These are phyloP conservation scores for Tenthredo notha DNA, from an alignment of 2,888 invertebrate species.

Conservation along the genomic window DNA sequence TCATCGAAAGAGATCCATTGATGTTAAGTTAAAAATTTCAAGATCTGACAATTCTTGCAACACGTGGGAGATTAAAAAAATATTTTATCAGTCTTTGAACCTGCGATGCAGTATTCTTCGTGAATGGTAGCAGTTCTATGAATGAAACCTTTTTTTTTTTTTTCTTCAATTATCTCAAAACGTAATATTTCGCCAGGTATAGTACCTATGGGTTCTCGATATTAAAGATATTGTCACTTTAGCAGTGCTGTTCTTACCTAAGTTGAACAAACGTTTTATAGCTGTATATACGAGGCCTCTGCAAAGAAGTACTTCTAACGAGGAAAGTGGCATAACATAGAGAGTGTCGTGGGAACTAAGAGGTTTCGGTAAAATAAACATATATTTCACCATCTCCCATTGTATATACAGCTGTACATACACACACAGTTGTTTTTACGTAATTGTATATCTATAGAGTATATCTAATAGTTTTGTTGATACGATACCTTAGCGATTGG, in stretches of 20 bases:
- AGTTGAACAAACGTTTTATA: not conserved
- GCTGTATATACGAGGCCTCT: not conserved
- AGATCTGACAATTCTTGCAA: no score
- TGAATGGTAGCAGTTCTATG: no score
- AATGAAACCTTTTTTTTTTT: not conserved
- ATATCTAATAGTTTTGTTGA: not conserved
- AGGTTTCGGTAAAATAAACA: constrained; percentile 26
- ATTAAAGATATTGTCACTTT: not conserved
- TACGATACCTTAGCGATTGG: not conserved
- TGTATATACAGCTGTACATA: constrained; percentile 6
- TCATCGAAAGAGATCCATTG: not conserved
- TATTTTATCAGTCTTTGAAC: no score
- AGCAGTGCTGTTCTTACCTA: not conserved
- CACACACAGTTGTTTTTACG: not conserved
- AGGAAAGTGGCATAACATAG: constrained; percentile 29
- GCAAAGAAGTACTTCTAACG: constrained; percentile 16
- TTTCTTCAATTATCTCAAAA: not conserved
- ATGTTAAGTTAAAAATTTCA: not conserved
- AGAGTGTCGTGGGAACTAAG: not conserved
- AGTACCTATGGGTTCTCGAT: not conserved
- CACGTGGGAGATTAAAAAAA: no score
- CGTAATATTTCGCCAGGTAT: not conserved
- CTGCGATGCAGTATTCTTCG: no score
- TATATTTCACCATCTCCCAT: not conserved
- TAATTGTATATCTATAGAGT: not conserved